phyloP scores from a whole-genome alignment of 37 sponge, comb jelly and placozoan genomes.

The Halichondria panicea region DNA sequence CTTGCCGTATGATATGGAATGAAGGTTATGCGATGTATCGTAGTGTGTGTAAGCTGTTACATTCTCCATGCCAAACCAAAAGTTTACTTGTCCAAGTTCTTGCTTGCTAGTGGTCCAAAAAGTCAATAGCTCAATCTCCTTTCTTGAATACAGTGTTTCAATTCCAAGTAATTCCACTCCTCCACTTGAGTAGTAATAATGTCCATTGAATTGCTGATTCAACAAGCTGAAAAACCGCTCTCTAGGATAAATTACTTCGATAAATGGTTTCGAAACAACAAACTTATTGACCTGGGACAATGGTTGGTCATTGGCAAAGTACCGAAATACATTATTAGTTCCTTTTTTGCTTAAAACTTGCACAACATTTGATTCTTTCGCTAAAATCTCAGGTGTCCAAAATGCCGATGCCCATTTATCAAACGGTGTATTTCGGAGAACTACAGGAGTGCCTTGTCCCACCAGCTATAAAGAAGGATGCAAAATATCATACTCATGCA shows the following conservation, averaged over 20 bases:
- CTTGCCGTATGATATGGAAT: slow-evolving; percentile 34
- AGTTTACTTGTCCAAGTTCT: slow-evolving; percentile 62
- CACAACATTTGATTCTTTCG: neutral
- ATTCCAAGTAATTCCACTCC: slow-evolving; percentile 36
- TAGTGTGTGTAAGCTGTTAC: slow-evolving; percentile 80
- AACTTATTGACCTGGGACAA: neutral
- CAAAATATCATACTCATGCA: too few species aligned
- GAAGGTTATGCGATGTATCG: slow-evolving; percentile 78
- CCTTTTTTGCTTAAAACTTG: slow-evolving; percentile 36
- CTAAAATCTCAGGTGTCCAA: slow-evolving; percentile 23
- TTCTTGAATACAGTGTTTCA: neutral
- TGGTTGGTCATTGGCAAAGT: slow-evolving; percentile 46
- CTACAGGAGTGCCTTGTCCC: slow-evolving; percentile 11
- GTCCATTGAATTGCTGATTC: neutral
- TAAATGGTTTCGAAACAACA: slow-evolving; percentile 2
- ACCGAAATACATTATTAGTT: slow-evolving; percentile 27
- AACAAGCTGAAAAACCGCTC: slow-evolving; percentile 28
- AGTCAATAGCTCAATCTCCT: slow-evolving; percentile 18
- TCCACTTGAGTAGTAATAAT: slow-evolving; percentile 59
- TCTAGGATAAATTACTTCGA: slow-evolving; percentile 14
- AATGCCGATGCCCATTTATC: slow-evolving; percentile 17
- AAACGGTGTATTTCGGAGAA: slow-evolving; percentile 43
- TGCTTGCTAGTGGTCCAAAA: slow-evolving; percentile 2
- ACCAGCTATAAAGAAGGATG: slow-evolving; percentile 24
- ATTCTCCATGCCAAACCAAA: slow-evolving; percentile 53